phyloP scores from a whole-genome alignment of 2,797 vertebrate species.

The Pantherophis vulpinus region DNA sequence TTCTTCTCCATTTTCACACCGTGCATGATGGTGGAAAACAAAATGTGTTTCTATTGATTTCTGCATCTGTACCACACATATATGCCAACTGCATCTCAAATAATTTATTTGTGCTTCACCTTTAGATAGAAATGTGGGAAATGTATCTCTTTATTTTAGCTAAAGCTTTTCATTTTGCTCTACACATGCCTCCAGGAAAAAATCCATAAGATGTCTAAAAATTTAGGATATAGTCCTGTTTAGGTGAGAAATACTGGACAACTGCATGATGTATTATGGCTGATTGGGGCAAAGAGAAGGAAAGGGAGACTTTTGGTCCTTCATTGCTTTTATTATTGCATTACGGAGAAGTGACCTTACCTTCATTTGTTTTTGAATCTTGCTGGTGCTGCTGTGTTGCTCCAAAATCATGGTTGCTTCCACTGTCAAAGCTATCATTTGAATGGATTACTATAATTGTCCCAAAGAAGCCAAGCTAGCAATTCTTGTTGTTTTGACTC shows the following conservation, averaged over 20 bases:
- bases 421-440: background rate
- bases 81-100: background rate
- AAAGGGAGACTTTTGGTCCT: background rate
- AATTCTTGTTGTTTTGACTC: background rate
- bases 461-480: background rate
- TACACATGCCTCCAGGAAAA: background rate
- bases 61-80: background rate
- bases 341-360: background rate
- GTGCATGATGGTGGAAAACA: background rate
- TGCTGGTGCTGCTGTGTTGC: background rate
- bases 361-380: background rate
- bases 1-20: slow-evolving; percentile 9
- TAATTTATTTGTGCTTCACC: background rate
- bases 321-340: background rate
- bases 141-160: background rate
- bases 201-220: background rate
- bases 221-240: background rate
- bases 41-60: background rate
- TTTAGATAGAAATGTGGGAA: background rate
- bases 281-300: background rate
- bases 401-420: background rate
- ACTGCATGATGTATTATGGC: background rate
- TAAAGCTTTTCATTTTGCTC: background rate
- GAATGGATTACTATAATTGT: background rate
- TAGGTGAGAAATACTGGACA: background rate